Evolutionary conservation across 2,888 invertebrate genomes (phyloP), one percentile per base, ranked within the genome.

Genomic region (Caprella mutica): DNA sequence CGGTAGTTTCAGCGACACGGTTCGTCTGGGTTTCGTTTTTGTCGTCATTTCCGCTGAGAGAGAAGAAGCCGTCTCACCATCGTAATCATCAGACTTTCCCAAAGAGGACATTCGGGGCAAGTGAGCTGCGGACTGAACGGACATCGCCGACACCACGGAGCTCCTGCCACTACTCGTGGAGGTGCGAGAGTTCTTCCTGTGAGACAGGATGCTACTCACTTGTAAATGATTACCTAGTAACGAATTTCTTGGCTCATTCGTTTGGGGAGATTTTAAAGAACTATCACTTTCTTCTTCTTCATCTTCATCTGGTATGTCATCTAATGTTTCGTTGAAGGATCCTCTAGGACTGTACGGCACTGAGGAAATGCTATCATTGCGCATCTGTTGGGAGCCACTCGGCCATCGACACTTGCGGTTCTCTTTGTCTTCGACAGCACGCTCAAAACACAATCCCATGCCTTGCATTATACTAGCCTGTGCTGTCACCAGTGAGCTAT

Each of bases 1-100:
- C n/a, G 61, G 61, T n/a, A 61, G 55, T 5, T 55, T 35, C 4
- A 61, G 52, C 9, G 61, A 61, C 39, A 61, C 61, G 3, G 61
- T 52, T 5, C 61, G 43, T 5, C 61, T 38, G 9, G 51, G 57
- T 26, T 39, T 54, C 30, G 44, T 35, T 1, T 26, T 24, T 12
- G 43, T 19, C 14, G 23, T 23, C 23, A 42, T 5, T 12, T 26
- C 23, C 0, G 51, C 17, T 9, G 58, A 42, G 30, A 21, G 35
- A 4, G 21, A 30, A 17, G n/a, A 19, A 27, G 39, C 29, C 17
- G 42, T n/a, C 40, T 51, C 55, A 1, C 23, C 52, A 23, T 5
- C 17, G 14, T 23, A 23, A 17, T 23, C 52, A 27, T 30, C 48
- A 6, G 29, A 27, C 2, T 14, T 30, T 1, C 24, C 30, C 4